A percentile compares a stretch with the other conserved stretches of the same genome.
phyloP scores from a whole-genome alignment of 1,140 invertebrate genomes.

The Sycophaga agraensis region DNA sequence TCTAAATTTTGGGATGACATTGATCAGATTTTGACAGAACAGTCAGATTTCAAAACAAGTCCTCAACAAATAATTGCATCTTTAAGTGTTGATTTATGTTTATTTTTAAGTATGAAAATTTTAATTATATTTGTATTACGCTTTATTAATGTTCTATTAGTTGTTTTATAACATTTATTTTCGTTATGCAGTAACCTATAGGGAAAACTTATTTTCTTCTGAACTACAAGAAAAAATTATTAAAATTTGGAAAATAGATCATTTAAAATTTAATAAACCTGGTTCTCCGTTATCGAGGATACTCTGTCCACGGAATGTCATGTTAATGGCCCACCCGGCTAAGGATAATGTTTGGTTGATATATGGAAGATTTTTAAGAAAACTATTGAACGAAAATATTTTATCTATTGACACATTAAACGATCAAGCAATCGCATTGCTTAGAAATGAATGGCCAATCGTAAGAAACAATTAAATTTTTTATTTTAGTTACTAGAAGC shows the following conservation, averaged over 20 bases:
- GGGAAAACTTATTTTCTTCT: slow-evolving; percentile 40
- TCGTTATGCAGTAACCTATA: slow-evolving; percentile 42
- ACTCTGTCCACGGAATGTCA: slow-evolving; percentile 53
- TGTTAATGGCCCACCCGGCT: slow-evolving; percentile 45
- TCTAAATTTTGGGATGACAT: slow-evolving; percentile 35
- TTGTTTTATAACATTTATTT: slow-evolving; percentile 1
- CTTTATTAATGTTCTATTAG: neutral
- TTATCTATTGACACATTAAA: slow-evolving; percentile 49
- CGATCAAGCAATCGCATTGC: slow-evolving; percentile 53
- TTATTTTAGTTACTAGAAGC: neutral
- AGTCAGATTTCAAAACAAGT: slow-evolving; percentile 39
- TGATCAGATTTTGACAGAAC: slow-evolving; percentile 39
- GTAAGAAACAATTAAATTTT: slow-evolving; percentile 35
- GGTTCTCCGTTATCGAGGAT: slow-evolving; percentile 43
- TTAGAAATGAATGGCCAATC: slow-evolving; percentile 54
- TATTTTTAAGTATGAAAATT: slow-evolving; percentile 45
- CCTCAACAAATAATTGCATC: slow-evolving; percentile 40
- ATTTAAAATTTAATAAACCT: slow-evolving; percentile 32
- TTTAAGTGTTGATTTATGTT: slow-evolving; percentile 45
- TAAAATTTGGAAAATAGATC: slow-evolving; percentile 45
- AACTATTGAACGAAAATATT: slow-evolving; percentile 46
- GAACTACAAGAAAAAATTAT: slow-evolving; percentile 46
- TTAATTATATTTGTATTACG: slow-evolving; percentile 9
- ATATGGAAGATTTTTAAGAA: slow-evolving; percentile 45
- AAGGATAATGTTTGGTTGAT: slow-evolving; percentile 39